Evolutionary conservation across 1,140 invertebrate species (phyloP).

Genomic region (Formica exsecta): DNA sequence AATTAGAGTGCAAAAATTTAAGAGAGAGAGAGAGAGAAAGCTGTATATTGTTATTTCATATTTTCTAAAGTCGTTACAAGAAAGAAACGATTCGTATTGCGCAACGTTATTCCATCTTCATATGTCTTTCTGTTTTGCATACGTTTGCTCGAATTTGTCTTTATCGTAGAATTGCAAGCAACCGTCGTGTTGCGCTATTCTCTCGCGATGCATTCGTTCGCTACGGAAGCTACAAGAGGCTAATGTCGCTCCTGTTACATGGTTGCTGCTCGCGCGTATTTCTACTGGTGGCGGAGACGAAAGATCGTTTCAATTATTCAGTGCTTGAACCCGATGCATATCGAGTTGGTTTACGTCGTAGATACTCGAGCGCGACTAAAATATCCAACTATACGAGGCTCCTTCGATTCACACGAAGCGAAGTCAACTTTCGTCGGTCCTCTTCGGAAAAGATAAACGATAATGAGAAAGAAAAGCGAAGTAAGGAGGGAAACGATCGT

Average conservation of each 20-base stretch:
- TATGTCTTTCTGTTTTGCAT: conserved; percentile 20
- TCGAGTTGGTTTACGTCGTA: conserved; percentile 35
- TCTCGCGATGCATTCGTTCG: conserved; percentile 41
- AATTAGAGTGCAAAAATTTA: too few relatives aligned
- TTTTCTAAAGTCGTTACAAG: conserved; percentile 14
- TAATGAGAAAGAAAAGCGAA: conserved; percentile 12
- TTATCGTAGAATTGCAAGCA: conserved; percentile 62
- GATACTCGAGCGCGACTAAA: conserved; percentile 9
- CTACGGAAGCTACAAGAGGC: conserved; percentile 44
- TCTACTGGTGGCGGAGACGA: conserved; percentile 46
- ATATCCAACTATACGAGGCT: background rate
- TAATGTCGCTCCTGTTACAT: conserved; percentile 60
- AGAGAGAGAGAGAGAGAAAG: too few relatives aligned
- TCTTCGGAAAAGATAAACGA: conserved; percentile 51
- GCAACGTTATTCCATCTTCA: conserved; percentile 47
- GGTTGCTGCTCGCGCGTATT: conserved; percentile 28
- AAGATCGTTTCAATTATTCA: conserved; percentile 64
- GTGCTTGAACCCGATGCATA: conserved; percentile 44
- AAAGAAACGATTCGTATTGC: conserved; percentile 35
- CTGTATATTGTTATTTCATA: conserved; percentile 1
- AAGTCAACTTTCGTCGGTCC: conserved; percentile 45
- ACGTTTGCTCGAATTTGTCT: conserved; percentile 58
- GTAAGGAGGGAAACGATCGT: conserved; percentile 33
- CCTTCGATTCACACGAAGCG: background rate
- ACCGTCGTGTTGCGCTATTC: conserved; percentile 40